Conservation (phyloP, 2,797 vertebrate species). For the Sphenopsis melanotis region DNA sequence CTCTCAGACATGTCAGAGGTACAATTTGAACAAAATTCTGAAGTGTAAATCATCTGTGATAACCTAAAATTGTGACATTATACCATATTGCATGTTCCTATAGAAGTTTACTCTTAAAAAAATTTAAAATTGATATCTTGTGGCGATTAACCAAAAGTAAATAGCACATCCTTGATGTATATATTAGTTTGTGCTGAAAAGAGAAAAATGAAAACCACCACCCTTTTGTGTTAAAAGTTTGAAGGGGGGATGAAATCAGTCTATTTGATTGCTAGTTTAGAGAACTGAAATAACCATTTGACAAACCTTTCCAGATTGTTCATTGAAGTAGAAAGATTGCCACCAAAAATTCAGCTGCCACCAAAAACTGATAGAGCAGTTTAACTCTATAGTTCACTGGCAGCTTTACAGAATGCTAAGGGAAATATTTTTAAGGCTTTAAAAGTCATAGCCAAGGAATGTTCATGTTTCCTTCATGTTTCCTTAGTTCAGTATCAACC, state of each 20-base stretch:
- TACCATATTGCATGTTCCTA: background rate
- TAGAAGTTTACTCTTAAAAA: background rate
- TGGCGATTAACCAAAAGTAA: background rate
- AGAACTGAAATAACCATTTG: background rate
- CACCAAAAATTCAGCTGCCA: background rate
- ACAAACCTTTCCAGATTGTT: background rate
- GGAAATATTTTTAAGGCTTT: background rate
- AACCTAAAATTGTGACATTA: background rate
- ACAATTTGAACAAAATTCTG: background rate
- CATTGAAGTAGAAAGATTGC: background rate
- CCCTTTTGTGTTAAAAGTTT: background rate
- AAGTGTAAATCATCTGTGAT: background rate
- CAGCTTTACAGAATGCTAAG: background rate
- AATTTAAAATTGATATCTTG: accelerated
- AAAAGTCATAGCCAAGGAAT: background rate
- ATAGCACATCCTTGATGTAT: background rate
- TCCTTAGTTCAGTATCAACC: background rate
- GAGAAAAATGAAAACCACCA: background rate
- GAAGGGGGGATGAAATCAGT: background rate
- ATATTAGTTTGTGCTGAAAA: background rate
- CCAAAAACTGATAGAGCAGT: background rate
- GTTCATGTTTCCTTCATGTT: background rate
- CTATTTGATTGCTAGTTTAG: background rate
- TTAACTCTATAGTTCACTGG: background rate
- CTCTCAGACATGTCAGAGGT: background rate